Evolutionary conservation across 2,888 invertebrate genomes (phyloP).

Genomic region (Tuta absoluta): DNA sequence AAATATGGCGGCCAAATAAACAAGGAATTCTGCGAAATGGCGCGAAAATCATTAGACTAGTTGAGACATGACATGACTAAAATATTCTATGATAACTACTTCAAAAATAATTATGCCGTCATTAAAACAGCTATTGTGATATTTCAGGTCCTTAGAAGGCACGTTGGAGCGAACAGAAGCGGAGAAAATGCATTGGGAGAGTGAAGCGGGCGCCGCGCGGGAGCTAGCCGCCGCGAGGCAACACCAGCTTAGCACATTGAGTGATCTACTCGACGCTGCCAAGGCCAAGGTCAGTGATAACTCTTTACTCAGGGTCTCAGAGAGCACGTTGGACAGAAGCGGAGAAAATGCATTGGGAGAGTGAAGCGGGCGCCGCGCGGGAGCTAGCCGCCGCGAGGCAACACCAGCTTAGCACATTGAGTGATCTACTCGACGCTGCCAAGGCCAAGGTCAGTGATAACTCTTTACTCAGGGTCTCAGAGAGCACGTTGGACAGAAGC

Average conservation of each 20-base stretch:
- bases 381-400: conserved; percentile 88
- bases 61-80: no score
- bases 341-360: conserved; percentile 88
- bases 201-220: conserved; percentile 85
- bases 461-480: conserved; percentile 74
- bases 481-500: conserved; percentile 87
- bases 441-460: conserved; percentile 86
- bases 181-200: conserved; percentile 88
- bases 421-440: conserved; percentile 90
- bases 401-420: conserved; percentile 89
- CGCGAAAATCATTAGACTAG: no score
- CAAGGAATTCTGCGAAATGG: no score
- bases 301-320: conserved; percentile 74
- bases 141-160: conserved; percentile 82
- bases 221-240: conserved; percentile 88
- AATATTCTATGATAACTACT: no score
- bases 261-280: conserved; percentile 90
- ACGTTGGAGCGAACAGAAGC: conserved; percentile 87
- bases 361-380: conserved; percentile 85
- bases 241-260: conserved; percentile 89
- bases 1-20: no score
- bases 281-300: conserved; percentile 86
- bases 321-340: conserved; percentile 87
- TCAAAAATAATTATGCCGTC: no score
- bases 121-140: background rate